Conservation (phyloP, 2,797 vertebrate species). For the Microctenopoma lineatum region DNA sequence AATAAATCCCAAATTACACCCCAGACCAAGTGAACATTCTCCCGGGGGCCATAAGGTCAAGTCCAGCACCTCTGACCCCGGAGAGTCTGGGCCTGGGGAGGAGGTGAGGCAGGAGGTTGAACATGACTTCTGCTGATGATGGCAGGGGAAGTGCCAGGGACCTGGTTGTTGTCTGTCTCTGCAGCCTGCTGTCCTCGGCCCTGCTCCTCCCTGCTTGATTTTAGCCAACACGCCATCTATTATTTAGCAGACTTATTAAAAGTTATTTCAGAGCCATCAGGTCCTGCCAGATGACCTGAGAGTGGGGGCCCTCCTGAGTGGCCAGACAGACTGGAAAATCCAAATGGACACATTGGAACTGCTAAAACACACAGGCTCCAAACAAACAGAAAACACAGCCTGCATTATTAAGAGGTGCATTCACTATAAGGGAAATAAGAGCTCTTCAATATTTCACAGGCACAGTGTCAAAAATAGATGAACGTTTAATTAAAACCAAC, state of each 20-base stretch:
- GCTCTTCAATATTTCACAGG: constrained; percentile 83
- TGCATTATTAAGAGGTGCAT: constrained; percentile 82
- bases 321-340: constrained; percentile 78
- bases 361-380: constrained; percentile 81
- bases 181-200: constrained; percentile 69
- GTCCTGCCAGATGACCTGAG: constrained; percentile 85
- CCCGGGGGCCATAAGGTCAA: constrained; percentile 84
- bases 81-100: constrained; percentile 79
- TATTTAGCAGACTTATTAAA: constrained; percentile 89
- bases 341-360: constrained; percentile 81
- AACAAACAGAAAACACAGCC: constrained; percentile 83
- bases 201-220: constrained; percentile 77
- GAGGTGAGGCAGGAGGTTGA: constrained; percentile 65
- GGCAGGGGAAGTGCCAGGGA: constrained; percentile 61
- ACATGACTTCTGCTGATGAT: constrained; percentile 56
- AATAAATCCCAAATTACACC: constrained; percentile 84
- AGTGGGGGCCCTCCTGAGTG: constrained; percentile 78
- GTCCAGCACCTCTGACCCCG: constrained; percentile 84
- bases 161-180: constrained; percentile 75
- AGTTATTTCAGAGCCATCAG: constrained; percentile 87
- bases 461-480: constrained; percentile 72
- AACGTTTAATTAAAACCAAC: constrained; percentile 81
- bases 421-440: constrained; percentile 78
- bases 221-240: constrained; percentile 84
- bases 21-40: constrained; percentile 79